Base-by-base conservation (phyloP, 2,797 vertebrate species). In the Cirrhinus molitorella region DNA sequence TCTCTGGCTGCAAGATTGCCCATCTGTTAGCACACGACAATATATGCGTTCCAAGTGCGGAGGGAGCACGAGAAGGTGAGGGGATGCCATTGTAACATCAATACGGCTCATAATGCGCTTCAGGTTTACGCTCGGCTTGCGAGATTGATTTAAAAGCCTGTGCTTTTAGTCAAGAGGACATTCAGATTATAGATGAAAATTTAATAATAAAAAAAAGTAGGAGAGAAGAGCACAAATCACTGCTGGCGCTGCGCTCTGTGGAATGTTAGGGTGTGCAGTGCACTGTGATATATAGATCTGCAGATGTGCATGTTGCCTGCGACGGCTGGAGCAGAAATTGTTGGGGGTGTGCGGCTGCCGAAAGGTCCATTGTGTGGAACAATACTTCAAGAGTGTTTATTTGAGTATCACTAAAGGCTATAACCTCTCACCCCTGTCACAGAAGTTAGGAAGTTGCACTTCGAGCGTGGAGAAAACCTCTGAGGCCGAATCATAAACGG, bases 91-190 rank as follows among this genome's bases (percentile, higher is more conserved):
- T 76, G 90, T 93, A 91, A 94, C 93, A 93, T 93, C 92, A 92
- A 89, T 84, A 87, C 85, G 51, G 87, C 89, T 90, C 89, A 91
- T 92, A 94, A 93, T 93, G 90, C 87, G 86, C 85, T 91, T 90
- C 93, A 93, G 92, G 89, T 94, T 91, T 88, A 85, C 66, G 81
- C 61, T 82, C 84, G 87, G 89, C 89, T 90, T 65, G 81, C 84
- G 85, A 92, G 95, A 94, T 92, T 94, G 94, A 95, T 95, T 94
- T 95, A 94, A 93, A 93, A 94, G 93, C 90, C 89, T 91, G 81
- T 87, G 90, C 92, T 93, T 94, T 94, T 93, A 94, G 92, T 89
- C 51, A 81, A 92, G 91, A 66, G 89, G 92, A 89, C 92, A 92
- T 93, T 94, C 92, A 94, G 93, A 94, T 95, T 94, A 92, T 91